Evolutionary conservation across 1,140 invertebrate species (phyloP).

Genomic region (Tenebrio molitor): DNA sequence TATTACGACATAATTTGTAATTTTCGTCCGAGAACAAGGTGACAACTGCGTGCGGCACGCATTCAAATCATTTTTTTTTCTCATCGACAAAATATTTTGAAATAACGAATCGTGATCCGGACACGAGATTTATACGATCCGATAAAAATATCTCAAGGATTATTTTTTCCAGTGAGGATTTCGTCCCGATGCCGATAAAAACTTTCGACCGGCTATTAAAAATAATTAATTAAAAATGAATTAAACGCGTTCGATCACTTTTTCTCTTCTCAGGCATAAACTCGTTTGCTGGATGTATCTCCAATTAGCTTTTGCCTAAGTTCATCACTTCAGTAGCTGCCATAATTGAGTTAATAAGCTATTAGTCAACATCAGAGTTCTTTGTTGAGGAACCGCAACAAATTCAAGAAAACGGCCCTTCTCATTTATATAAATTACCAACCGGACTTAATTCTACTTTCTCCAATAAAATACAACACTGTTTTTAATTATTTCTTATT

Average conservation of each 20-base stretch:
- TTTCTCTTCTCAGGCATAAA: background rate
- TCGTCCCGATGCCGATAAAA: background rate
- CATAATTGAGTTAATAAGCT: no score
- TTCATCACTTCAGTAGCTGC: no score
- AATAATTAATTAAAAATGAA: conserved; percentile 31
- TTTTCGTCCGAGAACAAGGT: conserved; percentile 37
- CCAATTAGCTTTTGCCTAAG: no score
- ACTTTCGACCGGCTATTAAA: background rate
- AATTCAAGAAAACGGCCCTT: no score
- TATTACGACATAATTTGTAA: conserved; percentile 39
- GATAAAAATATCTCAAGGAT: conserved; percentile 15
- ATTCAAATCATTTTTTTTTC: conserved; percentile 38
- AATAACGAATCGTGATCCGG: conserved; percentile 6
- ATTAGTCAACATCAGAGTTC: no score
- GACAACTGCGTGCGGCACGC: conserved; percentile 36
- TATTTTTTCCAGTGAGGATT: background rate
- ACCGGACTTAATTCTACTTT: no score
- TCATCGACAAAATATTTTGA: conserved; percentile 25
- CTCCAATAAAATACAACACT: no score
- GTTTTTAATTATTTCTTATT: no score
- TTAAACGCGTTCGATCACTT: conserved; percentile 17
- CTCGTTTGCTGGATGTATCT: background rate
- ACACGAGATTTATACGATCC: conserved; percentile 17
- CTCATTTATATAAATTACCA: no score
- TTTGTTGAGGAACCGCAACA: no score